Evolutionary conservation across 2,888 invertebrate species (phyloP), one percentile per base, ranked within the genome.

Genomic region (Tanypteryx hageni): DNA sequence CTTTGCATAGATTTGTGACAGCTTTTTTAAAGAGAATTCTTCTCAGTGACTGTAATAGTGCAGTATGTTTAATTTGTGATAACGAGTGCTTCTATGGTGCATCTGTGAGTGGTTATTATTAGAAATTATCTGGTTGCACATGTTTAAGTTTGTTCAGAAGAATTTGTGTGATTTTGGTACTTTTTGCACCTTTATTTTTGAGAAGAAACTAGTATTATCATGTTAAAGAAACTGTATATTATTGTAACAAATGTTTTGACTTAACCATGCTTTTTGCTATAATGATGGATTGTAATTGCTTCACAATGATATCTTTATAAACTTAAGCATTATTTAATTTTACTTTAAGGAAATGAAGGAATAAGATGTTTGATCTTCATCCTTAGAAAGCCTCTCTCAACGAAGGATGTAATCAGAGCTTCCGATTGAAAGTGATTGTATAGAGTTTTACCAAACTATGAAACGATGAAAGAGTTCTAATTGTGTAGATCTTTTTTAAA

Each of bases 401-500:
- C 44, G 27, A 68, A 89, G 64, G 44, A 64, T 31, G 64, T 64
- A 44, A 68, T 58, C n/a, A 64, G n/a, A 56, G 31, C 89, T 64
- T 89, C 89, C 89, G 44, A 44, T 89, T 89, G 64, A 89, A 89
- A 89, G 89, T 89, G 64, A 44, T 89, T 89, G 89, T 64, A n/a
- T 44, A 44, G 89, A 18, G 59, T 86, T 89, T 61, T 64, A 59
- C 86, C 61, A 86, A 61, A 57, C 89, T 64, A 86, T n/a, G 27
- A 64, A 89, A 89, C 64, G 31, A 64, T 31, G 61, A 86, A 89
- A 31, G 44, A 64, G 44, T 89, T 89, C 61, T 89, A 89, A 27
- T 89, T 44, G 18, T 89, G 89, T 89, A 89, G 89, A 44, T 68
- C 89, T 89, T 89, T 89, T 89, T 44, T 89, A 89, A 89, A 89